Evolutionary conservation across 2,797 vertebrate species (phyloP).

Genomic region (Allobates femoralis): DNA sequence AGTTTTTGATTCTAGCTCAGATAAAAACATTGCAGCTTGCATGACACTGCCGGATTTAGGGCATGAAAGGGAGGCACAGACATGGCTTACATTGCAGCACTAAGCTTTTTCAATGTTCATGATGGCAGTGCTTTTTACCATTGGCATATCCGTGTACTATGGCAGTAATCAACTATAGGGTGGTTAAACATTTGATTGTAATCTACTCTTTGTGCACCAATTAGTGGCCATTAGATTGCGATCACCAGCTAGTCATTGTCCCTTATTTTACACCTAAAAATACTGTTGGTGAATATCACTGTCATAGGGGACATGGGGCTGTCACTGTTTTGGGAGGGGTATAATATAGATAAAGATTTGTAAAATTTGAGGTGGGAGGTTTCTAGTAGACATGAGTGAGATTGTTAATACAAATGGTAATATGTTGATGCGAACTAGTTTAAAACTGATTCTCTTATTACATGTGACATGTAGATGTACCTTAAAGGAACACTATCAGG

Average conservation of each 20-base stretch:
- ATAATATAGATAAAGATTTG: too few relatives aligned
- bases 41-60: neutral
- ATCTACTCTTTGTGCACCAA: neutral
- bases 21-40: neutral
- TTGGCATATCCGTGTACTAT: neutral
- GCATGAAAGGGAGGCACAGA: neutral
- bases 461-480: too few relatives aligned
- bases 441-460: too few relatives aligned
- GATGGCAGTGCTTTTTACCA: neutral
- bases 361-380: too few relatives aligned
- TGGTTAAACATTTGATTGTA: neutral
- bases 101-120: neutral
- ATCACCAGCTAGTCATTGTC: neutral
- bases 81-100: neutral
- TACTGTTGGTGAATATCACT: neutral
- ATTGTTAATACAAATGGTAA: too few relatives aligned
- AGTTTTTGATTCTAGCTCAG: neutral
- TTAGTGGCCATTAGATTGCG: neutral
- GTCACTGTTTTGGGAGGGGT: too few relatives aligned
- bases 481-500: too few relatives aligned
- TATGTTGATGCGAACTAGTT: too few relatives aligned
- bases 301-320: neutral
- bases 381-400: too few relatives aligned
- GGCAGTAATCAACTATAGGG: neutral
- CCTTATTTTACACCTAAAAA: neutral